Conservation (phyloP, 2,113 vertebrate genomes). For the Nannobrachium achirus region DNA sequence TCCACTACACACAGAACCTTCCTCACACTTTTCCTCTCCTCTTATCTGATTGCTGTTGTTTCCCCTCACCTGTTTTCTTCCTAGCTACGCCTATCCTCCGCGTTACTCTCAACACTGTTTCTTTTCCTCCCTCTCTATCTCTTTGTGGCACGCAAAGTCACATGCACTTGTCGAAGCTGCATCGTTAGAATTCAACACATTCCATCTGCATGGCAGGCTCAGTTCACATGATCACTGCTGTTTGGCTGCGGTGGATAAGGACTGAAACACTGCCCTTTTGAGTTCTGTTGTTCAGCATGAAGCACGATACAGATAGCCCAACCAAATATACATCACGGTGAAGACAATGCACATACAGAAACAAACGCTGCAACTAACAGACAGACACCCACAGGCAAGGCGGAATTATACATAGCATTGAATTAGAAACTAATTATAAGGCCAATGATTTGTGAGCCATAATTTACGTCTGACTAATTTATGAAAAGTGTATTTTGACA, state of each 20-base stretch:
- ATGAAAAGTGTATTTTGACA: not conserved
- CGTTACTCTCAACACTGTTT: conserved; percentile 4
- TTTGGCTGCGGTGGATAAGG: conserved; percentile 57
- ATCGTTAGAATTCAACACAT: conserved; percentile 83
- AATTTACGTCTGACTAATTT: not conserved
- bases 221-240: conserved; percentile 73
- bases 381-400: too few relatives aligned
- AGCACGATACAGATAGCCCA: not conserved
- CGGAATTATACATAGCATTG: not conserved
- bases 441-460: not conserved
- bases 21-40: conserved; percentile 12
- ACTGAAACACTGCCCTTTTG: conserved; percentile 67
- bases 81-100: conserved; percentile 23
- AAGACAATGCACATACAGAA: not conserved
- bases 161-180: conserved; percentile 79
- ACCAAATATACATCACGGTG: conserved; percentile 28
- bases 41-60: conserved; percentile 24
- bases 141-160: conserved; percentile 65
- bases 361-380: not conserved
- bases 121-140: conserved; percentile 14
- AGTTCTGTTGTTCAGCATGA: conserved; percentile 25
- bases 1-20: conserved; percentile 10
- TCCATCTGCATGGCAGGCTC: conserved; percentile 74
- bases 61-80: conserved; percentile 25
- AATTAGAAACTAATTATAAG: too few relatives aligned